A percentile compares a stretch with the other conserved stretches of the same genome.
phyloP scores from a whole-genome alignment of 2,113 vertebrate species.

The Neodon shergylaensis region DNA sequence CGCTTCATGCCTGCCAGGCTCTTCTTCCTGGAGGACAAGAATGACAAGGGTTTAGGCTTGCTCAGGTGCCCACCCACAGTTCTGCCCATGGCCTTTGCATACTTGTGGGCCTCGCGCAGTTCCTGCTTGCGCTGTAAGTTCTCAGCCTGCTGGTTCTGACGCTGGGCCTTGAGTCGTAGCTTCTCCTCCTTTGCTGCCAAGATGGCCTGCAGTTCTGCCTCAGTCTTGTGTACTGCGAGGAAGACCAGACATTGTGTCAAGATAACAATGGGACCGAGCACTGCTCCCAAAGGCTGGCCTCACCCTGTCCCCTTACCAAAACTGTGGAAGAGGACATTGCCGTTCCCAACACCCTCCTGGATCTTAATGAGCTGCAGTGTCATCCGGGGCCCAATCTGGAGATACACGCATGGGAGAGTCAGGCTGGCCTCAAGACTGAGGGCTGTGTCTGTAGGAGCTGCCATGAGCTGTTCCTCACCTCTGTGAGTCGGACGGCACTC shows the following conservation, averaged over 20 bases:
- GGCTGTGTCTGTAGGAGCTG: accelerated
- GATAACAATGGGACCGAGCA: accelerated
- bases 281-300: accelerated
- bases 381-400: conserved; percentile 94
- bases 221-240: conserved; percentile 87
- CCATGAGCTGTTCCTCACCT: conserved; percentile 82
- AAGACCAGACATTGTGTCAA: accelerated
- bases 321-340: conserved; percentile 91
- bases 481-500: conserved; percentile 93
- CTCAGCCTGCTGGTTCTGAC: conserved; percentile 89
- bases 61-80: accelerated
- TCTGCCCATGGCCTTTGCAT: neutral
- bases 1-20: conserved; percentile 92
- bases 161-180: conserved; percentile 85
- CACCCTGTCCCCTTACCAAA: conserved; percentile 83
- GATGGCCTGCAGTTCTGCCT: conserved; percentile 89
- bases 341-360: conserved; percentile 91
- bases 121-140: conserved; percentile 87
- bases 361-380: conserved; percentile 93
- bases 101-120: conserved; percentile 88
- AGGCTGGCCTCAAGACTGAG: accelerated
- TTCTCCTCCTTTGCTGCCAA: conserved; percentile 88
- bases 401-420: accelerated
- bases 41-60: accelerated
- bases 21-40: conserved; percentile 84